Evolutionary conservation across 2,113 vertebrate genomes (phyloP).

Genomic region (Piaya cayana): DNA sequence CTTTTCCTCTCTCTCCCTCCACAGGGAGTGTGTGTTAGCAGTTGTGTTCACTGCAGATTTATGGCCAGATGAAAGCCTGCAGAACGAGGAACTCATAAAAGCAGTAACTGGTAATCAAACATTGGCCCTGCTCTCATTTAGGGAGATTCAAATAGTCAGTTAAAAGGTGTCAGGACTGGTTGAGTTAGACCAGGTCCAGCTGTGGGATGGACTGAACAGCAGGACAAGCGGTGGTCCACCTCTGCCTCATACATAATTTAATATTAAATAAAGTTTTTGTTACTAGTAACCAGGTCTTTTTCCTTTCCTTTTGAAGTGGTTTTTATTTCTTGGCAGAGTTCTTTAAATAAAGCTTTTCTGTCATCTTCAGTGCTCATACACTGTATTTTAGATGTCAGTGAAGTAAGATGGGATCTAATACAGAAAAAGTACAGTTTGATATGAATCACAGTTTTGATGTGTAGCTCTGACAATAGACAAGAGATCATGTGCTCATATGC

Average conservation of each 20-base stretch:
- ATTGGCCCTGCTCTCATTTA: neutral
- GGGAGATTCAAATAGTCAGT: neutral
- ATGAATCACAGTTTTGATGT: conserved; percentile 37
- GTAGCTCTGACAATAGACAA: conserved; percentile 28
- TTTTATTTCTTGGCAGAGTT: neutral
- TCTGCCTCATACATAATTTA: neutral
- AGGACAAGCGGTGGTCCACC: neutral
- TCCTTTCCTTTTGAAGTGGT: neutral
- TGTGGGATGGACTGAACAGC: neutral
- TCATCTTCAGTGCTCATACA: neutral
- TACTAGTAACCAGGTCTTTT: neutral
- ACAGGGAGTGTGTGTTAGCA: neutral
- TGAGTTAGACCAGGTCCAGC: neutral
- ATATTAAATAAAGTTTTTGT: neutral
- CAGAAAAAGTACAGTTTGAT: neutral
- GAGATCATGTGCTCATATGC: conserved; percentile 1
- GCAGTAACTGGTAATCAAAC: neutral
- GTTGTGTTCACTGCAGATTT: neutral
- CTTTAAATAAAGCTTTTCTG: neutral
- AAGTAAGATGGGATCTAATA: neutral
- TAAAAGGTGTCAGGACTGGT: neutral
- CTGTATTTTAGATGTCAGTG: neutral
- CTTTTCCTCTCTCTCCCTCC: neutral
- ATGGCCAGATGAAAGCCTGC: neutral
- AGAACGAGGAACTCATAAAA: neutral